phyloP scores from a whole-genome alignment of 2,113 vertebrate species.

The Pelecanoides urinatrix region DNA sequence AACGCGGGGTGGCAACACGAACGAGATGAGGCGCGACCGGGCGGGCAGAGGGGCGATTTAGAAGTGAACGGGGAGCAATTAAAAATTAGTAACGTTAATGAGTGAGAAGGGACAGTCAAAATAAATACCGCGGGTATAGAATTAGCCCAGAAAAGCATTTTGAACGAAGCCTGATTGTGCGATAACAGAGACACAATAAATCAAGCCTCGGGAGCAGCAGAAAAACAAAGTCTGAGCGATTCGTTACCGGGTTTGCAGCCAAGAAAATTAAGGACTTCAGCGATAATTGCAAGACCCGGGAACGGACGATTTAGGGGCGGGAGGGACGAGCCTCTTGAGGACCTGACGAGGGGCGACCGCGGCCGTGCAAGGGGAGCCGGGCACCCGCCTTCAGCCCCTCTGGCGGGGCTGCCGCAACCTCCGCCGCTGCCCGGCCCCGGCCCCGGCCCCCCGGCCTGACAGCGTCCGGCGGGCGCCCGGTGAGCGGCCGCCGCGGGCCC shows the following conservation, averaged over 20 bases:
- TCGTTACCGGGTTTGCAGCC: conserved; percentile 23
- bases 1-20: neutral
- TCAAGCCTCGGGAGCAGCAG: conserved; percentile 6
- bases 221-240: conserved; percentile 5
- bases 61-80: neutral
- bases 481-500: neutral
- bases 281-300: neutral
- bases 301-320: neutral
- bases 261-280: neutral
- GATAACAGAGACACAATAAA: conserved; percentile 55
- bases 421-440: neutral
- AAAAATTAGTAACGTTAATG: conserved; percentile 10
- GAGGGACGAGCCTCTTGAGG: neutral
- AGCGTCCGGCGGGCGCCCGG: too few relatives aligned
- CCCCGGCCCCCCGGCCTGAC: neutral
- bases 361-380: too few relatives aligned
- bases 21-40: neutral
- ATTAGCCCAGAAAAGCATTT: conserved; percentile 21
- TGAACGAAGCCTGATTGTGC: neutral
- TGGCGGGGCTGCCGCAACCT: neutral
- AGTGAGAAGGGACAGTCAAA: conserved; percentile 33
- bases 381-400: neutral
- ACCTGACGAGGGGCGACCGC: neutral
- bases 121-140: conserved; percentile 22
- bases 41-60: neutral